phyloP scores from a whole-genome alignment of 2,797 vertebrate species.

The Atherinosoma microstoma region DNA sequence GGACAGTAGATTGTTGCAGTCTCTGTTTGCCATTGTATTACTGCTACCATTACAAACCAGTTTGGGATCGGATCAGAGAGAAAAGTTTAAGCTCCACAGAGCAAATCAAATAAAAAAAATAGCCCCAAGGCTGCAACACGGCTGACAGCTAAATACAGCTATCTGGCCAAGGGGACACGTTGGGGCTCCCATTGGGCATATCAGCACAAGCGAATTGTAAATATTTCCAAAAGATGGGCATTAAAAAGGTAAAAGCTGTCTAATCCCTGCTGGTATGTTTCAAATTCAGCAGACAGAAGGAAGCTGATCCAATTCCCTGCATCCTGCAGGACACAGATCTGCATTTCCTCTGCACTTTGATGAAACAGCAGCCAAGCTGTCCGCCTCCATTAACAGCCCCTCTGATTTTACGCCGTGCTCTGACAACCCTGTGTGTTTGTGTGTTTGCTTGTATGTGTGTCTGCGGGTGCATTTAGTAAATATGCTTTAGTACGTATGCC shows the following conservation, averaged over 20 bases:
- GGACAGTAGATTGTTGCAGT: background rate
- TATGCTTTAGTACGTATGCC: conserved; percentile 44
- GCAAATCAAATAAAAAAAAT: conserved; percentile 23
- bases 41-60: conserved; percentile 2
- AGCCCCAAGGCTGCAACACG: conserved; percentile 27
- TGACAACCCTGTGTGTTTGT: conserved; percentile 62
- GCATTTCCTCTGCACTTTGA: conserved; percentile 77
- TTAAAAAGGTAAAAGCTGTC: conserved; percentile 59
- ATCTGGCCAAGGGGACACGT: conserved; percentile 35
- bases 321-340: conserved; percentile 77
- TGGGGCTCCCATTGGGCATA: conserved; percentile 33
- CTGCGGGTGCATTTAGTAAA: conserved; percentile 53
- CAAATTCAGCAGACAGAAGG: conserved; percentile 65
- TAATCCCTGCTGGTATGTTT: conserved; percentile 62
- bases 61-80: background rate
- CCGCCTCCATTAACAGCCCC: conserved; percentile 75
- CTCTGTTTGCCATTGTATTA: background rate
- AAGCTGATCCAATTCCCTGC: conserved; percentile 70
- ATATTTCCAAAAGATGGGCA: conserved; percentile 54
- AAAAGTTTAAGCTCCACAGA: conserved; percentile 18
- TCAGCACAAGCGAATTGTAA: conserved; percentile 51
- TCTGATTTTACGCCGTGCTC: conserved; percentile 71
- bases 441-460: conserved; percentile 32
- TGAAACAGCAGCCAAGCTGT: conserved; percentile 78
- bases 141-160: conserved; percentile 50